Evolutionary conservation across 2,113 vertebrate genomes (phyloP).

Genomic region (Phodopus roborovskii): DNA sequence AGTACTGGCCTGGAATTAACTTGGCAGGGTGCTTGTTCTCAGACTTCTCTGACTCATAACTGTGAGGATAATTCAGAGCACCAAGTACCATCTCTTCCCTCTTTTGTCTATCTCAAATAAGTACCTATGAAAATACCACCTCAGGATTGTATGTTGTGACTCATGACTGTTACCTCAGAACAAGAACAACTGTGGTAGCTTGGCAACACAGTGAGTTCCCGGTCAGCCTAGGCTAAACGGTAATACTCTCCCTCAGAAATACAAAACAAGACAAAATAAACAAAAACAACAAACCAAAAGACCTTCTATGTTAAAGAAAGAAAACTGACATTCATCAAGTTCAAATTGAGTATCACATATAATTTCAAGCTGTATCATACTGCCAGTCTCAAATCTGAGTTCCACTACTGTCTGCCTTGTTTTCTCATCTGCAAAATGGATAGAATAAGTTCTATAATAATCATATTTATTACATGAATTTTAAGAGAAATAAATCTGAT

Average conservation of each 20-base stretch:
- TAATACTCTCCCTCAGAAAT: too few relatives aligned
- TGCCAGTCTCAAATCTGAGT: not conserved
- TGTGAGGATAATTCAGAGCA: conserved; percentile 50
- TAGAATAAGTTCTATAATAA: not conserved
- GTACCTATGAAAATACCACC: too few relatives aligned
- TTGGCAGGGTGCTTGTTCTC: conserved; percentile 58
- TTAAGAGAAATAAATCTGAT: not conserved
- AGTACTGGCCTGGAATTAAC: conserved; percentile 62
- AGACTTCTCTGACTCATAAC: conserved; percentile 74
- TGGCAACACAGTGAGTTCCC: too few relatives aligned
- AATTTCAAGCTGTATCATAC: not conserved
- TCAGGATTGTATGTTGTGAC: too few relatives aligned
- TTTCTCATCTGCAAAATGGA: not conserved
- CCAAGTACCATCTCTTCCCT: too few relatives aligned
- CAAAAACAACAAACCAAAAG: too few relatives aligned
- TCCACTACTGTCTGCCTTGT: not conserved
- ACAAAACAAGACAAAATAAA: too few relatives aligned
- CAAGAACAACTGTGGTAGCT: too few relatives aligned
- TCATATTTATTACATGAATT: not conserved
- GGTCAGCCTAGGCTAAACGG: too few relatives aligned
- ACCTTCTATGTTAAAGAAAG: not conserved
- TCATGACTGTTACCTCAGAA: too few relatives aligned
- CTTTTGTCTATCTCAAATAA: too few relatives aligned
- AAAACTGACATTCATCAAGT: not conserved
- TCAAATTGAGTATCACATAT: not conserved